Percentiles rank a stretch among this genome's conserved stretches.
phyloP scores from a whole-genome alignment of 2,113 vertebrate genomes.

The Carlito syrichta region DNA sequence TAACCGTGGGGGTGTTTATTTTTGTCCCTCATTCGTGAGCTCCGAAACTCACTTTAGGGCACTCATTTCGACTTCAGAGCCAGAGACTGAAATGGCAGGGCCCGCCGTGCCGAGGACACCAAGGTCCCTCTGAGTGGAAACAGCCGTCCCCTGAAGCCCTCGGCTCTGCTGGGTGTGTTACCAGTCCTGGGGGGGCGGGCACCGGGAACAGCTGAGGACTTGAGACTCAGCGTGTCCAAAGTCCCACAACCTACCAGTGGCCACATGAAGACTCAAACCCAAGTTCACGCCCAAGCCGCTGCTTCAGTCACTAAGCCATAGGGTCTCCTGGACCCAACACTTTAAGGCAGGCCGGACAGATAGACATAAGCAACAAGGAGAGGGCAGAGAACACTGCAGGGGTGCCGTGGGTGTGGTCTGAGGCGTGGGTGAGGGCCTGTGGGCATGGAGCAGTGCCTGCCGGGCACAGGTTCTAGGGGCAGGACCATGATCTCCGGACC shows the following conservation, averaged over 20 bases:
- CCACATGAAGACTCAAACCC: background rate
- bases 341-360: background rate
- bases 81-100: background rate
- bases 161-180: rapidly evolving
- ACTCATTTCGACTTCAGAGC: background rate
- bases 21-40: background rate
- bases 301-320: background rate
- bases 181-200: background rate
- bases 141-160: rapidly evolving
- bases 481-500: background rate
- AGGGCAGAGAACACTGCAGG: background rate
- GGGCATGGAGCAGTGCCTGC: background rate
- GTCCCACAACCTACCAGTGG: background rate
- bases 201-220: background rate
- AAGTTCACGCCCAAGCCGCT: background rate
- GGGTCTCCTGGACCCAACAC: background rate
- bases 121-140: background rate
- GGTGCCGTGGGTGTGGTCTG: background rate
- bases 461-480: too few species aligned
- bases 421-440: background rate
- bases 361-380: background rate
- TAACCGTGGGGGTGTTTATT: background rate
- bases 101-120: background rate
- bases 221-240: background rate
- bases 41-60: background rate